Base-by-base conservation (phyloP, 2,888 invertebrate genomes). In the Aleiodes leptofemur region DNA sequence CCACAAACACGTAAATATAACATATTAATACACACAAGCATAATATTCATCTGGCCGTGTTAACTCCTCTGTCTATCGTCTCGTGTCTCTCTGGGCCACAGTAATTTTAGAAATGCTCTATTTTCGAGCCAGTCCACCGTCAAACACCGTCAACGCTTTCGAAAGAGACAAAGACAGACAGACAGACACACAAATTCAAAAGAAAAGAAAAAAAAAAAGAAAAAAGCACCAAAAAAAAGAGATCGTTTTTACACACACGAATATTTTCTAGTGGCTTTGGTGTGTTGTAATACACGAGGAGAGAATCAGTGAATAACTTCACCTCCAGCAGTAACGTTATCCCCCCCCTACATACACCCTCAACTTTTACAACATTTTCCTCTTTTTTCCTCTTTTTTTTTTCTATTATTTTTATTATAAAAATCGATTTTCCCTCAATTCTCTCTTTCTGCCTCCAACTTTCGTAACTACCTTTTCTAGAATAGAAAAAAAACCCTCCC, bases 81-180 rank as follows among this genome's bases (percentile, higher is more conserved):
- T 51, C 74, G 75, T 23, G 23, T 23, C 23, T 68, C 69, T 64
- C 73, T 48, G 56, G 68, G 57, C 72, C 55, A 43, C 55, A 57
- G 69, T 86, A 86, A 86, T 86, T 86, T 85, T 84, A 81, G 85
- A 72, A 77, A 59, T 68, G 77, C 77, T 81, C 85, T 87, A 87
- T 86, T 87, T 85, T 83, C 82, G 72, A 81, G 84, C 84, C 82
- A 81, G 84, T 83, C 81, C 84, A 82, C 82, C 86, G 84, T 43
- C 73, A 57, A 14, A 72, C 59, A 66, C 48, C 51, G 71, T 64
- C 43, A 43, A 43, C n/a, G 23, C 43, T 64, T 64, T 11, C 38
- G 13, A 48, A 23, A 23, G 23, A 23, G 43, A 64, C 64, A 75
- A 71, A 75, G 75, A 75, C 66, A 68, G 71, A 56, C n/a, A n/a